These are phyloP conservation scores for Pachypsylla venusta DNA, from an alignment of 1,140 invertebrate genomes.

Conservation along the genomic window DNA sequence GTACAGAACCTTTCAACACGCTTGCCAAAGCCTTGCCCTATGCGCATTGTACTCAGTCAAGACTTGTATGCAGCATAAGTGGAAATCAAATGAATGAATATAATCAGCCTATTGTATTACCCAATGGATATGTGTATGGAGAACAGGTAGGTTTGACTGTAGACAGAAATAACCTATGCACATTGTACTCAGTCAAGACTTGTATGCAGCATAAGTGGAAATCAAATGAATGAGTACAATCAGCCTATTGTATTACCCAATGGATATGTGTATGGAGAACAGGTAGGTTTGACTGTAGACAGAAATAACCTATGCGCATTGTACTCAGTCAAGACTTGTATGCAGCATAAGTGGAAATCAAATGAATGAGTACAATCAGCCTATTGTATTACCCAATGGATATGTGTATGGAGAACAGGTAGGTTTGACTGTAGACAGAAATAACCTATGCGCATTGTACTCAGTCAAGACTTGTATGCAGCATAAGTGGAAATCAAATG, in stretches of 20 bases:
- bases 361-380: conserved; percentile 95
- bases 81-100: conserved; percentile 90
- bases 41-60: conserved; percentile 90
- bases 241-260: conserved; percentile 97
- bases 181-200: conserved; percentile 91
- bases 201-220: conserved; percentile 79
- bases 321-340: conserved; percentile 84
- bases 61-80: conserved; percentile 81
- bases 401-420: conserved; percentile 94
- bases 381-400: conserved; percentile 96
- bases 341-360: conserved; percentile 79
- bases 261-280: conserved; percentile 93
- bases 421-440: no score
- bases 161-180: no score
- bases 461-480: conserved; percentile 83
- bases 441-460: conserved; percentile 94
- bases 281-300: no score
- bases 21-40: conserved; percentile 77
- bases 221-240: conserved; percentile 94
- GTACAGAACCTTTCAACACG: conserved; percentile 70
- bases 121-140: conserved; percentile 96
- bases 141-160: conserved; percentile 75
- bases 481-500: conserved; percentile 77
- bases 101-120: conserved; percentile 95
- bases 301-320: conserved; percentile 94